phyloP scores from a whole-genome alignment of 2,113 vertebrate species.

The Nannobrachium achirus region DNA sequence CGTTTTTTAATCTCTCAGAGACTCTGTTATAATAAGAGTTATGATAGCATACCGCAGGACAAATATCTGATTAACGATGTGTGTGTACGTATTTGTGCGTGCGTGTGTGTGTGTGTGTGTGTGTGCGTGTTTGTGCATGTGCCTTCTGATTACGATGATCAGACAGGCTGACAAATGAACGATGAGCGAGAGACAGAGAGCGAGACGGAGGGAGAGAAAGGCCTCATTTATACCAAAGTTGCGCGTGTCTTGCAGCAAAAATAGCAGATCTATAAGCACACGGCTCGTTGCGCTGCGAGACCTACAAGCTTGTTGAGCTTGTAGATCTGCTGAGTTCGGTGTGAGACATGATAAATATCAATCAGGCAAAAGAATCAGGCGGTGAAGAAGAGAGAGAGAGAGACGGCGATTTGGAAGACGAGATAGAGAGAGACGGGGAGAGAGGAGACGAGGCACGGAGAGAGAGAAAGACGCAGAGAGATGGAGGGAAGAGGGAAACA shows the following conservation, averaged over 20 bases:
- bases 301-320: too few species aligned
- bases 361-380: too few species aligned
- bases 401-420: not conserved
- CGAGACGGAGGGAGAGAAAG: constrained; percentile 23
- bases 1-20: constrained; percentile 37
- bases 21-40: constrained; percentile 55
- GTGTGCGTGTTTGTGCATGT: constrained; percentile 25
- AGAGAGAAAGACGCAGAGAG: not conserved
- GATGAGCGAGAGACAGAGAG: constrained; percentile 39
- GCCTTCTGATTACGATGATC: constrained; percentile 62
- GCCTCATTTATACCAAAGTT: not conserved
- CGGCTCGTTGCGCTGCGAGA: too few species aligned
- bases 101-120: constrained; percentile 1
- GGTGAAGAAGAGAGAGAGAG: not conserved
- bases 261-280: too few species aligned
- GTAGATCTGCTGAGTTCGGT: too few species aligned
- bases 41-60: constrained; percentile 50
- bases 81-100: not conserved
- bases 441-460: not conserved
- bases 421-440: not conserved
- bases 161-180: constrained; percentile 24
- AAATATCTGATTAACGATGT: constrained; percentile 59
- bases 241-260: too few species aligned
- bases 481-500: not conserved
- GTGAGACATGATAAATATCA: too few species aligned